phyloP scores from a whole-genome alignment of 2,797 vertebrate species.

The Macrochelys suwanniensis region DNA sequence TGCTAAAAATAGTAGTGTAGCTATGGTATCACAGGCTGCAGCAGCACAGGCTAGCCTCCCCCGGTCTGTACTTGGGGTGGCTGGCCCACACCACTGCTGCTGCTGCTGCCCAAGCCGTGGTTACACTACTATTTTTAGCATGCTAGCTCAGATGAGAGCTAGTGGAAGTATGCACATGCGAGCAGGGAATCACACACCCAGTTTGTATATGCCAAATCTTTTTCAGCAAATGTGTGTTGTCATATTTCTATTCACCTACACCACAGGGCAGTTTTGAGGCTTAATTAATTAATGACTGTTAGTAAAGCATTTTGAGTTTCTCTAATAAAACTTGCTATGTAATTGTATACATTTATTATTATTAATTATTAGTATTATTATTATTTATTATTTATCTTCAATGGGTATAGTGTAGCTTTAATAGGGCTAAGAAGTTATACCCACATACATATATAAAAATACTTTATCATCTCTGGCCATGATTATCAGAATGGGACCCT shows the following conservation, averaged over 20 bases:
- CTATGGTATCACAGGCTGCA: neutral
- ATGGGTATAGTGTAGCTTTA: neutral
- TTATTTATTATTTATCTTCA: neutral
- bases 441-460: neutral
- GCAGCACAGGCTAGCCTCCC: neutral
- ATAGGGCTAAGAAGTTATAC: neutral
- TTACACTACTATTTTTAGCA: neutral
- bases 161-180: too few species aligned
- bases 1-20: neutral
- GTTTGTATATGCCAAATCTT: neutral
- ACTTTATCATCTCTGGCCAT: neutral
- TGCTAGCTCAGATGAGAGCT: neutral
- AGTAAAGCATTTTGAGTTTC: neutral
- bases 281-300: constrained; percentile 12
- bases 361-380: neutral
- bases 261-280: neutral
- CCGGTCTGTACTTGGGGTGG: neutral
- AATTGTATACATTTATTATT: neutral
- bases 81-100: neutral
- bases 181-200: neutral
- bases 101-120: neutral
- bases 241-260: neutral
- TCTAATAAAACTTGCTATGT: neutral
- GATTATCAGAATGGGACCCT: neutral
- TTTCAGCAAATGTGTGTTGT: neutral